A percentile compares a stretch with the other conserved stretches of the same genome.
phyloP scores from a whole-genome alignment of 2,888 invertebrate genomes.

The Steinernema hermaphroditum region DNA sequence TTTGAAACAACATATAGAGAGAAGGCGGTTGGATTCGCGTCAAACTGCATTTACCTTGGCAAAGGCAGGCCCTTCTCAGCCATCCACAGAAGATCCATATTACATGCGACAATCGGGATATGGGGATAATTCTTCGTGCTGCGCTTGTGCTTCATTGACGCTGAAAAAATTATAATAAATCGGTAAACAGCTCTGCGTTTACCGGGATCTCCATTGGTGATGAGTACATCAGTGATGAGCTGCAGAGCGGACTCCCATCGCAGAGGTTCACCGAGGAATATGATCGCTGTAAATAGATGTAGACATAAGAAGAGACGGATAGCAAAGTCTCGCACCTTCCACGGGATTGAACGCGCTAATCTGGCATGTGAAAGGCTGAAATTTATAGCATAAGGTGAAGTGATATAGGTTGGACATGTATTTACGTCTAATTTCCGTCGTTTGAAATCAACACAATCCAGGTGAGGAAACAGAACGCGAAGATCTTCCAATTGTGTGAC shows the following conservation, averaged over 20 bases:
- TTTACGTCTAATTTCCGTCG: constrained; percentile 67
- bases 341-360: constrained; percentile 41
- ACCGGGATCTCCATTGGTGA: constrained; percentile 73
- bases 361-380: constrained; percentile 21
- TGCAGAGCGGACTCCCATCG: constrained; percentile 75
- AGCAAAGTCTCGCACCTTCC: too few species aligned
- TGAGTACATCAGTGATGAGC: constrained; percentile 73
- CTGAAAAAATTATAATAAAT: too few species aligned
- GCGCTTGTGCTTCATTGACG: constrained; percentile 54
- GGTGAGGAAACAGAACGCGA: constrained; percentile 71
- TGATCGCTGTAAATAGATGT: constrained; percentile 70
- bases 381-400: background rate
- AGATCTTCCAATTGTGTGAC: constrained; percentile 73
- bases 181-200: too few species aligned
- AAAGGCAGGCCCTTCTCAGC: constrained; percentile 74
- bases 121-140: constrained; percentile 71
- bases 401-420: too few species aligned
- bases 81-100: constrained; percentile 75
- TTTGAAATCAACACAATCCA: constrained; percentile 73
- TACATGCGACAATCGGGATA: constrained; percentile 75
- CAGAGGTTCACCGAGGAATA: constrained; percentile 75
- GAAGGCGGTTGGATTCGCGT: too few species aligned
- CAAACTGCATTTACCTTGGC: constrained; percentile 73
- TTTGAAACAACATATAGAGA: too few species aligned
- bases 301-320: too few species aligned